phyloP scores from a whole-genome alignment of 1,140 invertebrate species.

The Oryctes rhinoceros region DNA sequence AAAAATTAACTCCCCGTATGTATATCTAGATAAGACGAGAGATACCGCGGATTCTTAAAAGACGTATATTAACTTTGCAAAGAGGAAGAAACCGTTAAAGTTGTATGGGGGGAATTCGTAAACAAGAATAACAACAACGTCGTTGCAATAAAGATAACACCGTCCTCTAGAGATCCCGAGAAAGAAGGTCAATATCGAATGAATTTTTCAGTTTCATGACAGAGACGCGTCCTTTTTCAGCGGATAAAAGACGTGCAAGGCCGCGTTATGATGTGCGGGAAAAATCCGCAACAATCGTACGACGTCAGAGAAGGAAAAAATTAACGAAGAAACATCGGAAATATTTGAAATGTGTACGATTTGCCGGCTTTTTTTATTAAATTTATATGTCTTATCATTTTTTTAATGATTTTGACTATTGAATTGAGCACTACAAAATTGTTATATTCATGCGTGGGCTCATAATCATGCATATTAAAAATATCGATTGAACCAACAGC shows the following conservation, averaged over 20 bases:
- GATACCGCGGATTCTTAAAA: not conserved
- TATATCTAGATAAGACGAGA: too few species aligned
- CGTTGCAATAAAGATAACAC: not conserved
- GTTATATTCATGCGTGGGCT: too few species aligned
- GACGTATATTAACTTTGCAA: not conserved
- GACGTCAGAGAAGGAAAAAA: too few species aligned
- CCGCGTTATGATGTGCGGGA: not conserved
- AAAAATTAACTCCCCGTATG: too few species aligned
- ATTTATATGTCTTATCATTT: too few species aligned
- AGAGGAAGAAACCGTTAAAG: not conserved
- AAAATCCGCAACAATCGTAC: not conserved
- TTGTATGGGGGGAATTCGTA: not conserved
- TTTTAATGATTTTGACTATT: too few species aligned
- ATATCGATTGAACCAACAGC: too few species aligned
- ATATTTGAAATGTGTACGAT: too few species aligned
- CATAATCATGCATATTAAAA: too few species aligned
- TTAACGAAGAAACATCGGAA: too few species aligned
- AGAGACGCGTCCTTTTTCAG: not conserved
- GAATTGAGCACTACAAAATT: too few species aligned
- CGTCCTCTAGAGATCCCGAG: not conserved
- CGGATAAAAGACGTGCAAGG: not conserved
- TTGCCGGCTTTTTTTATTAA: too few species aligned
- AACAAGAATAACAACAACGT: not conserved
- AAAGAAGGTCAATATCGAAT: not conserved
- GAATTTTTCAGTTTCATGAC: not conserved